Conservation (phyloP, 2,797 vertebrate genomes). For the Cheirogaleus major region DNA sequence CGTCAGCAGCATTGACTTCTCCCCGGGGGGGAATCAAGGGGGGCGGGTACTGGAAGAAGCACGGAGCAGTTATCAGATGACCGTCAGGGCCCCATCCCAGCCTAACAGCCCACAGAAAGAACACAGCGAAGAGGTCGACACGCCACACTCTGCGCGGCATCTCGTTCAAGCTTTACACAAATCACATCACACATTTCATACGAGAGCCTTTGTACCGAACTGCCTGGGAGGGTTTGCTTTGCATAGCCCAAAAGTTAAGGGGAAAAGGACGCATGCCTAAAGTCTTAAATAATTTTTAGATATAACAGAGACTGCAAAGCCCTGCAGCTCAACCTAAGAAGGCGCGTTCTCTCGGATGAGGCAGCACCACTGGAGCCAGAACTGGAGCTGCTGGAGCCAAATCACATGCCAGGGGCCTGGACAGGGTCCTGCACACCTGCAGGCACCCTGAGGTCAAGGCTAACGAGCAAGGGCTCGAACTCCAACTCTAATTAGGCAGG, state of each 20-base stretch:
- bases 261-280: background rate
- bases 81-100: fast-evolving
- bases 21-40: slow-evolving; percentile 96
- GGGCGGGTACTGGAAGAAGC: slow-evolving; percentile 91
- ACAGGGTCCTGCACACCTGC: fast-evolving
- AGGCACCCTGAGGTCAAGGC: fast-evolving
- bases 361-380: too few species aligned
- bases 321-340: background rate
- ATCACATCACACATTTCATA: fast-evolving
- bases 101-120: background rate
- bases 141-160: fast-evolving
- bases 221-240: background rate
- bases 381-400: background rate
- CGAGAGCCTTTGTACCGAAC: fast-evolving
- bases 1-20: slow-evolving; percentile 98
- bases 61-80: background rate
- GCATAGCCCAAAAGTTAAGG: background rate
- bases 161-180: too few species aligned
- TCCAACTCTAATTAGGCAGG: fast-evolving
- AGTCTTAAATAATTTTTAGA: background rate
- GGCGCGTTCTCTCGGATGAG: background rate
- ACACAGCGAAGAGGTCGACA: fast-evolving
- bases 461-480: fast-evolving
- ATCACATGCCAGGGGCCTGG: fast-evolving
- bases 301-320: background rate